These are phyloP conservation scores for Ochropleura plecta DNA, from an alignment of 2,888 invertebrate genomes.

Conservation along the genomic window DNA sequence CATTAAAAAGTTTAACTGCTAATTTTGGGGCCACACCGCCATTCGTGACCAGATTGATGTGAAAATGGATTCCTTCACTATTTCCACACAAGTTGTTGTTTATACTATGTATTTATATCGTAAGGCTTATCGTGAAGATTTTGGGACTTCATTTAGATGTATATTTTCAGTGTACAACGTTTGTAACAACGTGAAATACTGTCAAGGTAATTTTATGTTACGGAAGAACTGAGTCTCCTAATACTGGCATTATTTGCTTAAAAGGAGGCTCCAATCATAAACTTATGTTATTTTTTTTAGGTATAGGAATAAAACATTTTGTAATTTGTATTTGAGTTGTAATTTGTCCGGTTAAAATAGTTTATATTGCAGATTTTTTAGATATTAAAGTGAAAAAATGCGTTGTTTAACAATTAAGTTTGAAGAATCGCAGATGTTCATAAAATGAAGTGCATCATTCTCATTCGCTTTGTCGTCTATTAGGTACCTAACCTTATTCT, in stretches of 20 bases:
- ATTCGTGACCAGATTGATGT: constrained; percentile 83
- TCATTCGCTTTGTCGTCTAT: neutral
- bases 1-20: constrained; percentile 87
- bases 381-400: neutral
- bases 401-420: neutral
- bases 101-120: constrained; percentile 33
- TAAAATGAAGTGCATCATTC: neutral
- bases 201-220: too few relatives aligned
- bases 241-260: too few relatives aligned
- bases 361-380: neutral
- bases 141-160: neutral
- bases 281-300: too few relatives aligned
- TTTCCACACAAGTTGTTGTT: constrained; percentile 51
- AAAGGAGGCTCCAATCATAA: too few relatives aligned
- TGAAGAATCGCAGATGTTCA: neutral
- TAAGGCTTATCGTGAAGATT: constrained; percentile 13
- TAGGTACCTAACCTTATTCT: neutral
- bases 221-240: too few relatives aligned
- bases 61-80: constrained; percentile 80
- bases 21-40: constrained; percentile 83
- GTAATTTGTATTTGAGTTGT: too few relatives aligned
- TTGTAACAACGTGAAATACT: neutral
- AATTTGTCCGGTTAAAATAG: neutral
- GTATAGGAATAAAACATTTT: too few relatives aligned
- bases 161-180: neutral